These are phyloP conservation scores for Propithecus perrieri DNA, from an alignment of 2,797 vertebrate genomes.

Conservation along the genomic window DNA sequence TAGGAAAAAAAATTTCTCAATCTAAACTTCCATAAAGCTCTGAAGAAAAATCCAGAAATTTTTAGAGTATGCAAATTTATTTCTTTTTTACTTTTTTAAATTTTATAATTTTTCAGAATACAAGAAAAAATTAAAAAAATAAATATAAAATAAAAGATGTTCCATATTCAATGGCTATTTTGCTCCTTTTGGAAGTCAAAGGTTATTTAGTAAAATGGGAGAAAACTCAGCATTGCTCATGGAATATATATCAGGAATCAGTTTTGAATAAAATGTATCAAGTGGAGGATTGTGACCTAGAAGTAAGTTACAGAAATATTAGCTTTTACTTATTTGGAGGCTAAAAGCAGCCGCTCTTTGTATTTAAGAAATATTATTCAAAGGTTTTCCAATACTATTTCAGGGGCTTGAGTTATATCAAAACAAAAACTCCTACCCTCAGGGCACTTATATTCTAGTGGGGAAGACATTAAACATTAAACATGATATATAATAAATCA, in stretches of 20 bases:
- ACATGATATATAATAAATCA: neutral
- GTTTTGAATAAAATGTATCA: neutral
- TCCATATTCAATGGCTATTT: neutral
- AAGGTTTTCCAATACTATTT: neutral
- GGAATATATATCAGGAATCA: neutral
- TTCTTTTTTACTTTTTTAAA: neutral
- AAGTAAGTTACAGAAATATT: neutral
- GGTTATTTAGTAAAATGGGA: neutral
- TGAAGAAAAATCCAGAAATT: neutral
- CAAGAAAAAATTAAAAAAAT: neutral
- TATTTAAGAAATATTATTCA: neutral
- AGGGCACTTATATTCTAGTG: neutral
- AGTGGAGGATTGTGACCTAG: neutral
- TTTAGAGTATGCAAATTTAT: neutral
- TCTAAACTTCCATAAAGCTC: neutral
- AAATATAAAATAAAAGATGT: neutral
- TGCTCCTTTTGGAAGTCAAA: neutral
- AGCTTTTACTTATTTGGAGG: neutral
- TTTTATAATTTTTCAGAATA: neutral
- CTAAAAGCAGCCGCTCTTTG: neutral
- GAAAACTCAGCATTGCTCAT: neutral
- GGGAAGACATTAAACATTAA: neutral
- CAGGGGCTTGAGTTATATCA: neutral
- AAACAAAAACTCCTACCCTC: neutral
- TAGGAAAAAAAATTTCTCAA: neutral